Conservation (phyloP, 1,140 invertebrate genomes). For the Ostrea denselamellosa region DNA sequence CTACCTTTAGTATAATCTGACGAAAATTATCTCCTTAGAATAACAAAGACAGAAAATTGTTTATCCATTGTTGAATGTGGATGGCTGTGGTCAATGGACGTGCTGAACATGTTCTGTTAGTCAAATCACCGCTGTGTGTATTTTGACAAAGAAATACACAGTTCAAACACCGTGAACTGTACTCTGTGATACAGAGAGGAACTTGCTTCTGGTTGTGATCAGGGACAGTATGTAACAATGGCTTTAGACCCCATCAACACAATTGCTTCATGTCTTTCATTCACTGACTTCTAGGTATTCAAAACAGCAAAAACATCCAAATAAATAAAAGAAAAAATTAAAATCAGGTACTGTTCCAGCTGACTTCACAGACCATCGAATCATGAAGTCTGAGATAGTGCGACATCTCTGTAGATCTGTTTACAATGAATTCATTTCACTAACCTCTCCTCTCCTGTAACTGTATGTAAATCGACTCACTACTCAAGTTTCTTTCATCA, state of each 20-base stretch:
- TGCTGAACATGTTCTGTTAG: not conserved
- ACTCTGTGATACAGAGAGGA: not conserved
- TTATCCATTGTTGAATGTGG: conserved; percentile 1
- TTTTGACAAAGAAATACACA: conserved; percentile 1
- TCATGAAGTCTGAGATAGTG: not conserved
- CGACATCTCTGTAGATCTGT: conserved; percentile 23
- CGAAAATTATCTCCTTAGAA: conserved; percentile 4
- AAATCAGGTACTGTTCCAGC: conserved; percentile 20
- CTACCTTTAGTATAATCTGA: not conserved
- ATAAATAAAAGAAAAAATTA: not conserved
- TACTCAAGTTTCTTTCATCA: not conserved
- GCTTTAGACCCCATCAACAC: not conserved
- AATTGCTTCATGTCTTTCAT: not conserved
- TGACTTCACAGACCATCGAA: not conserved
- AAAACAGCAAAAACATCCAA: not conserved
- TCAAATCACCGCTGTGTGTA: not conserved
- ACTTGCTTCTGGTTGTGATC: not conserved
- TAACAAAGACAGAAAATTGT: conserved; percentile 4
- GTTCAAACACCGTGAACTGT: not conserved
- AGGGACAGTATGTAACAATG: not conserved
- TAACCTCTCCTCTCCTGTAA: not conserved
- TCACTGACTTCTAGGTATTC: not conserved
- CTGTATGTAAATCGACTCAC: not conserved
- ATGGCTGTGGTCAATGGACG: not conserved
- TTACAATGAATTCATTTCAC: not conserved